A percentile compares a stretch with the other conserved stretches of the same genome.
Evolutionary conservation across 2,113 vertebrate genomes (phyloP).

Genomic region (Phyllostomus hastatus): DNA sequence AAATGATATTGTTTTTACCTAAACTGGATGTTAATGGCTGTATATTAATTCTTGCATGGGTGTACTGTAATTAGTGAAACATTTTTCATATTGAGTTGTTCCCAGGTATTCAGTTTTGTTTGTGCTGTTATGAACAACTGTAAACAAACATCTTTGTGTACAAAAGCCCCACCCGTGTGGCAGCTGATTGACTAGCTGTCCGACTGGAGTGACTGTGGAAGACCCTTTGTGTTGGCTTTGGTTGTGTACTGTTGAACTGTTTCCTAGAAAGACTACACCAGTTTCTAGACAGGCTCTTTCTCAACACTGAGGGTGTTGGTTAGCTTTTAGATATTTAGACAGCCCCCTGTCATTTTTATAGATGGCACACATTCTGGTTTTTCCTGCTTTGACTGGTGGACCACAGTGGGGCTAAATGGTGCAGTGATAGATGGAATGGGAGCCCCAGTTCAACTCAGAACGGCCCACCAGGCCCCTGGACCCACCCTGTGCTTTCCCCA

Average conservation of each 20-base stretch:
- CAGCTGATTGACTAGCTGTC: not conserved
- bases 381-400: not conserved
- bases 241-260: not conserved
- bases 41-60: not conserved
- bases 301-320: not conserved
- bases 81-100: not conserved
- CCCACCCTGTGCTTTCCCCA: not conserved
- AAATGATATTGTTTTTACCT: conserved; percentile 39
- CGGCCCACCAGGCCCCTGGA: not conserved
- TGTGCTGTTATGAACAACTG: not conserved
- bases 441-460: not conserved
- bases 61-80: not conserved
- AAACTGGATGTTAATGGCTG: not conserved
- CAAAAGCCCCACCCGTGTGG: not conserved
- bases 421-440: not conserved
- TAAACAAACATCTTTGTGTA: not conserved
- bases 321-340: not conserved
- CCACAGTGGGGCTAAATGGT: not conserved
- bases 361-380: not conserved
- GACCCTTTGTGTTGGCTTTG: not conserved
- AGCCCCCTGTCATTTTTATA: not conserved
- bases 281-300: not conserved
- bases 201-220: not conserved
- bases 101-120: not conserved
- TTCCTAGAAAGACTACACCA: not conserved